Evolutionary conservation across 2,888 invertebrate species (phyloP), one percentile per base, ranked within the genome.

Genomic region (Meteorus colon): DNA sequence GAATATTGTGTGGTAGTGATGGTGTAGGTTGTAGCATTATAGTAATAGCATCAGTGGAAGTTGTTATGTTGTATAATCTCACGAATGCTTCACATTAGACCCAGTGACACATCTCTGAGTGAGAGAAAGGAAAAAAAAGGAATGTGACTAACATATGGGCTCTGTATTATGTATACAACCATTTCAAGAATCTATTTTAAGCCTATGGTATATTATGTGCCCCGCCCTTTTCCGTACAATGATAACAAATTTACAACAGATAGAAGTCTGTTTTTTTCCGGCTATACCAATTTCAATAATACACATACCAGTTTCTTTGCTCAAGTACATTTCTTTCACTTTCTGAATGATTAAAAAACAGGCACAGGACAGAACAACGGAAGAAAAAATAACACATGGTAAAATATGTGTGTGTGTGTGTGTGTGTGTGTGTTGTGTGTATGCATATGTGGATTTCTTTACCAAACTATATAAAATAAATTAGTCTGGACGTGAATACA

Each of bases 381-480:
- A 74, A 77, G 41, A 73, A 34, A 34, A 34, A 34, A 77, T 79
- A 74, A 76, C 71, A 55, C n/a, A 76, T 77, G 79, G 77, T 78
- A 63, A 76, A 63, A 71, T 24, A 1, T 24, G n/a, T 27, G 68
- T 63, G 73, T 75, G 34, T n/a, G n/a, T 45, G 3, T 48, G n/a
- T 19, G n/a, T 24, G 24, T 24, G n/a, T 27, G 68, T 63, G 73
- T 75, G 34, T 69, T n/a, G n/a, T 45, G 3, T 48, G n/a, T 19
- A 4, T 34, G 65, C n/a, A 16, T 48, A 24, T 55, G n/a, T 8
- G 6, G 24, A 68, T 62, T 63, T 16, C n/a, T 70, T 45, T n/a
- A 51, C 31, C 45, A 29, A 55, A 70, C 19, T 45, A 76, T 24
- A 55, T 55, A 55, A 48, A 37, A 34, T 55, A 31, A 73, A 41